Evolutionary conservation across 2,113 vertebrate genomes (phyloP), one percentile per base, ranked within the genome.

Genomic region (Chionomys nivalis): DNA sequence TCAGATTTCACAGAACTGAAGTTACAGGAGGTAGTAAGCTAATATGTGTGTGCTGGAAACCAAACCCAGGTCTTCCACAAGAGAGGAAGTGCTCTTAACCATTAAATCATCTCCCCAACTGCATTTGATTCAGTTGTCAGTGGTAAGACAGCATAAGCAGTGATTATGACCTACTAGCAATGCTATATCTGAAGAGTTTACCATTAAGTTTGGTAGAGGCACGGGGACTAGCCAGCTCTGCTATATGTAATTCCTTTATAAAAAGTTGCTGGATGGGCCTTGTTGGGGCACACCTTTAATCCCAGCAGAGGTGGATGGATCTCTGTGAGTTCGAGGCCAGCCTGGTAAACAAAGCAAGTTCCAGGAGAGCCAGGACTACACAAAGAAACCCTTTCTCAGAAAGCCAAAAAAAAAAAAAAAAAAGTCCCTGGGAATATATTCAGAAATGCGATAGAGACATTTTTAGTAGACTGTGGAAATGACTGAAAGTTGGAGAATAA

Each of bases 101-200:
- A 61, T 55, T 42, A n/a, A 61, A 42, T 28, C 79, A 82, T 61
- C 7, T 26, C 79, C 26, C n/a, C 23, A 61, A 42, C n/a, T 26
- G 23, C 3, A 61, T 61, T 95, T 94, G 55, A 93, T 93, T 78
- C 36, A n/a, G 26, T 89, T 91, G 75, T 93, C 47, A 87, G 31
- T 61, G 94, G 26, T 81, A 83, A 97, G 33, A 77, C 55, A 83
- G 31, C 86, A 36, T 42, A 93, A 49, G 77, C 79, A 63, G 70
- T 90, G 42, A 92, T 44, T 81, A 33, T 91, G 68, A 68, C 55
- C n/a, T 92, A 28, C 49, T 82, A 28, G 91, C 42, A 42, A 4
- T 70, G 17, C 73, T 52, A 66, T 72, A 95, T 96, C 87, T 79
- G 23, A 85, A 85, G 65, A 97, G 91, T 36, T 90, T 76, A 55